Evolutionary conservation across 2,888 invertebrate genomes (phyloP).

Genomic region (Hydropsyche betteni): DNA sequence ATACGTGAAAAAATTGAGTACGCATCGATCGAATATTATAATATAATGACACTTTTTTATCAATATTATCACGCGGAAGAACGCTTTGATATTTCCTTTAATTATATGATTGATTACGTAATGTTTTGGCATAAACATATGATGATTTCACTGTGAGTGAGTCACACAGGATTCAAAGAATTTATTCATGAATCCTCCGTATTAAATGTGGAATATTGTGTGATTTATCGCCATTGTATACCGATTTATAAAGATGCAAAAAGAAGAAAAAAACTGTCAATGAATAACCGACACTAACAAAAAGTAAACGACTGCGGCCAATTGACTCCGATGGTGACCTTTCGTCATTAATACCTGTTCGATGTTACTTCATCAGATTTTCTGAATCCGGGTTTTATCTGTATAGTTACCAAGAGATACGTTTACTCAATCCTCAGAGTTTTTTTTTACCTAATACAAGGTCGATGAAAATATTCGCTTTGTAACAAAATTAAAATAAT

Average conservation of each 20-base stretch:
- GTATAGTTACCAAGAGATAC: neutral
- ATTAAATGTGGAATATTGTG: slow-evolving; percentile 13
- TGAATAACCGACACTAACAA: slow-evolving; percentile 3
- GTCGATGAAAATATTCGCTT: neutral
- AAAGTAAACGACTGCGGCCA: slow-evolving; percentile 8
- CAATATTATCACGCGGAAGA: neutral
- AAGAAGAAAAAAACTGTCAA: slow-evolving; percentile 17
- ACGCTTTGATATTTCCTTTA: neutral
- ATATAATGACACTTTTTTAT: neutral
- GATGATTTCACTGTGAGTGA: slow-evolving; percentile 3
- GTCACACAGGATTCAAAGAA: neutral
- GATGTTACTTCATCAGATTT: slow-evolving; percentile 24
- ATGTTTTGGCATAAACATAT: neutral
- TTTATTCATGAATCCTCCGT: neutral
- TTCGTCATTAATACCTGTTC: slow-evolving; percentile 26
- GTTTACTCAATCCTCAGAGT: neutral
- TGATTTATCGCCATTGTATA: slow-evolving; percentile 8
- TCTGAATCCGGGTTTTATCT: slow-evolving; percentile 21
- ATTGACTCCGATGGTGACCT: slow-evolving; percentile 31
- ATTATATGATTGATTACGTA: slow-evolving; percentile 19
- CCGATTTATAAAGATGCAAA: slow-evolving; percentile 20
- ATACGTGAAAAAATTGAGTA: slow-evolving; percentile 8
- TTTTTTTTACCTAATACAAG: slow-evolving; percentile 5
- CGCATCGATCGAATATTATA: neutral
- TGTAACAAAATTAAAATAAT: slow-evolving; percentile 5